Base-by-base conservation (phyloP, 2,113 vertebrate genomes). In the Hyla sarda region DNA sequence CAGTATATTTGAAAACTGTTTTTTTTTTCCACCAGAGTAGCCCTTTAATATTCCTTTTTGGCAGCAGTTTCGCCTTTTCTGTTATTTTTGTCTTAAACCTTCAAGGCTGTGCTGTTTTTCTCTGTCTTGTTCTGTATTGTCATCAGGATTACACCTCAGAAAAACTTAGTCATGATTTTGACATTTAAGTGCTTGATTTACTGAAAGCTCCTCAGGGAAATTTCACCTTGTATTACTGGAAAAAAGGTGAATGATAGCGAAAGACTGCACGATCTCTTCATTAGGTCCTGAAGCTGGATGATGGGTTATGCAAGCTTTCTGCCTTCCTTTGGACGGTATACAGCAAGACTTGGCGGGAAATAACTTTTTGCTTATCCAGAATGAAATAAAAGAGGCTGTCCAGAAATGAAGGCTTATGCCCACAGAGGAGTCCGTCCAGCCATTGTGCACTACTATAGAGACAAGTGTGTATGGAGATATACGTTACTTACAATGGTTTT, bases 181-280 rank as follows among this genome's bases (percentile, higher is more conserved):
- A 30, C 74, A 77, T 52, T 25, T 19, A 30, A 52, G 48, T 52
- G 7, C 47, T 32, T 54, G 74, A 52, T 77, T 77, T 54, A 52
- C 47, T 77, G 5, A 52, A 17, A 13, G 32, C n/a, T 30, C 48
- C 74, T 54, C 0, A 23, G 47, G 47, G 74, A 32, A 17, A 32
- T 77, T 54, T 77, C 74, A 77, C 74, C 17, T 54, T 32, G 3
- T 30, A 77, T 77, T 77, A 77, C 28, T 2, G 74, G 8, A 16
- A 52, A 52, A 77, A 32, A 19, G 47, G 74, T 54, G 28, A 28
- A 30, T 72, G 19, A 72, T 25, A 17, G 73, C 45, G 9, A 25
- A 6, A 34, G n/a, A 28, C 34, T 11, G 37, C 21, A 25, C 71
- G 16, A 32, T 69, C 32, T 69, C 25, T 69, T 19, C 28, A 6